Evolutionary conservation across 2,797 vertebrate species (phyloP), one percentile per base, ranked within the genome.

Genomic region (Pagetopsis macropterus): DNA sequence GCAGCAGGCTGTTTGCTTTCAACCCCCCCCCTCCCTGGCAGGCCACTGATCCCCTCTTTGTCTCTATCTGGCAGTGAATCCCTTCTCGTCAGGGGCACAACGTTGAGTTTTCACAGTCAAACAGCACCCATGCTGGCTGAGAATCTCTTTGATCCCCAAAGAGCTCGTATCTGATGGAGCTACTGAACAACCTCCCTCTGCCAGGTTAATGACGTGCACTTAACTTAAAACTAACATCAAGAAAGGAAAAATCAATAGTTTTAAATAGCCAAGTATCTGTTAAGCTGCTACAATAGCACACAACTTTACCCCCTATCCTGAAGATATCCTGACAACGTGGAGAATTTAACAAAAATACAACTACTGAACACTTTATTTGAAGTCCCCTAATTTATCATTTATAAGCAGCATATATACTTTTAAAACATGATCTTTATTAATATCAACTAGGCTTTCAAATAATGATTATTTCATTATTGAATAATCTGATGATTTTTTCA

Each of bases 1-100:
- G 86, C 88, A 86, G 87, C 16, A 40, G 76, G 80, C 81, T 88
- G 83, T 91, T 87, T 89, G 86, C 70, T 82, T 88, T 89, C 70
- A 84, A 72, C 57, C 75, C 72, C 76, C 70, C 56, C 52, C 51
- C 71, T 43, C 55, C 65, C n/a, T 37, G 19, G 13, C 65, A 16
- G 68, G 48, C 75, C 66, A 31, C 75, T 81, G 79, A 87, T 87
- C 83, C 70, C 73, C 68, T 74, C 66, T 62, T 72, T 52, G 44
- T 77, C 69, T 80, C 75, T 80, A 75, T 84, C 88, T 86, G 70
- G 5, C 78, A 51, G 71, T 71, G 80, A 79, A 81, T 83, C 72
- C 82, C 71, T 61, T 74, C 74, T 33, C 52, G 72, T 81, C 79
- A 15, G 78, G 58, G 69, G 44, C 64, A 57, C 48, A 48, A 33